Evolutionary conservation across 2,888 invertebrate genomes (phyloP).

Genomic region (Agonum fuliginosum): DNA sequence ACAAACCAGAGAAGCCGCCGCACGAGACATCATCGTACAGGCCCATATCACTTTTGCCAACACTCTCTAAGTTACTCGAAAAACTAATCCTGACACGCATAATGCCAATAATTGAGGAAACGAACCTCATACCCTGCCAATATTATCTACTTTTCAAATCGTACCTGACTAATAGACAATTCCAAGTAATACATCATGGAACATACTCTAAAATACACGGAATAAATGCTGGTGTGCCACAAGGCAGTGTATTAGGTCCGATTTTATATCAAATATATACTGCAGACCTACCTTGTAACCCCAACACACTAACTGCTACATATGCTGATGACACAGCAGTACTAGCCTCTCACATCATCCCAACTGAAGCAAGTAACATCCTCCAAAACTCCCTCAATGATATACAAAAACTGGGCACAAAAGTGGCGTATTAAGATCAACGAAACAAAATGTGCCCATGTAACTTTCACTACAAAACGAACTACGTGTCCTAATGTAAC

Average conservation of each 20-base stretch:
- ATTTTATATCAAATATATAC: background rate
- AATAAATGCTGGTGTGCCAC: background rate
- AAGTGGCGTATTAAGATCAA: conserved; percentile 61
- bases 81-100: background rate
- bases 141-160: background rate
- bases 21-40: background rate
- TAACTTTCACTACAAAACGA: no score
- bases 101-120: background rate
- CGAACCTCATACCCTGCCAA: background rate
- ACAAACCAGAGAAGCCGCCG: background rate
- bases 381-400: no score
- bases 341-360: background rate
- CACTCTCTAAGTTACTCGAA: background rate
- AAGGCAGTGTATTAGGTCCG: background rate
- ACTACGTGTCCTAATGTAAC: background rate
- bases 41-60: background rate
- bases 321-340: background rate
- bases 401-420: conserved; percentile 59
- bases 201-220: background rate
- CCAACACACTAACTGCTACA: background rate
- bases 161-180: background rate
- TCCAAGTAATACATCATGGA: background rate
- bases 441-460: conserved; percentile 51
- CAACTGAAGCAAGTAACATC: no score
- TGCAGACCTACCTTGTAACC: background rate